Base-by-base conservation (phyloP, 2,797 vertebrate genomes). In the Philypnodon macrostomus region DNA sequence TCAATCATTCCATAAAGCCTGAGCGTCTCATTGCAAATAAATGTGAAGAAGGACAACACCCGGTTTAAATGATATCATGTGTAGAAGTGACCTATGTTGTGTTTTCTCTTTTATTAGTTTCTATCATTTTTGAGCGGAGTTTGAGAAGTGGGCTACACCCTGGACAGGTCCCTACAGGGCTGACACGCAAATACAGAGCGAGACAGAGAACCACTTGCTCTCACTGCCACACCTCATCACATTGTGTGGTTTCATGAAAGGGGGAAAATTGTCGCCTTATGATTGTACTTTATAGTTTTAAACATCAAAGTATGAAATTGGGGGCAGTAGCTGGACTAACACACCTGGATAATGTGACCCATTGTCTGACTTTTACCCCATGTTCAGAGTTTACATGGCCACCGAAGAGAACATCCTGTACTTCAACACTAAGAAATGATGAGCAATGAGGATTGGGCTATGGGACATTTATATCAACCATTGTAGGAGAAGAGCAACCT, bases 11-110 rank as follows among this genome's bases (percentile, higher is more conserved):
- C 36, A 38, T 30, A 47, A 61, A 71, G 32, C 56, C 60, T 41
- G 17, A 32, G 45, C 60, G 53, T 51, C 58, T 81, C 67, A 70
- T 53, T 30, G 44, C 50, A 50, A 65, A 72, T 48, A 55, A 70
- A 59, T n/a, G 31, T 40, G 21, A 32, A 58, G 31, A 32, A 35
- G 58, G 68, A 70, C 67, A 68, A 57, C 76, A 61, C 77, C 81
- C 72, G 63, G n/a, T 60, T 58, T 37, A 26, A 61, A 67, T 33
- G 39, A 27, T 42, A 30, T 3, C 9, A 54, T 50, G 39, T 14
- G 52, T 3, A 29, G 51, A 23, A 12, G 23, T 16, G 58, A 47
- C 8, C 8, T 21, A 9, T 16, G 12, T 10, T 29, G 7, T 7
- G 24, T 26, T 41, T 26, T 21, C 23, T 5, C 14, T 11, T 1